A percentile compares a stretch with the other conserved stretches of the same genome.
These are phyloP conservation scores for Dasypolia templi DNA, from an alignment of 2,888 invertebrate genomes.

Conservation along the genomic window DNA sequence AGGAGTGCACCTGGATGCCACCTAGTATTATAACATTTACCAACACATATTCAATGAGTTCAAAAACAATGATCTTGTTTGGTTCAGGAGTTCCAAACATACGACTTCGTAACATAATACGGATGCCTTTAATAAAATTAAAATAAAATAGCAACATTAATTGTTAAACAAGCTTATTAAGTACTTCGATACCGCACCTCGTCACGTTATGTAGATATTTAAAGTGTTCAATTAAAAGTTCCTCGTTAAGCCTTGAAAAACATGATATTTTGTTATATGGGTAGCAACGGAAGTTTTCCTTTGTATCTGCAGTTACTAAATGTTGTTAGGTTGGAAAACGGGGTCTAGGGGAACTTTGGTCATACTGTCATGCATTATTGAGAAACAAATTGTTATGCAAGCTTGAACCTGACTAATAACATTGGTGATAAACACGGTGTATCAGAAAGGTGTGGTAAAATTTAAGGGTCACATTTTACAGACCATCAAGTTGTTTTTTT, in stretches of 20 bases:
- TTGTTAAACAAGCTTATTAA: background rate
- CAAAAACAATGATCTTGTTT: no score
- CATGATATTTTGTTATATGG: slow-evolving; percentile 15
- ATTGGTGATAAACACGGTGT: background rate
- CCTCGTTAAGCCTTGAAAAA: background rate
- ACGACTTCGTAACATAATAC: background rate
- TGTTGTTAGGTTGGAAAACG: background rate
- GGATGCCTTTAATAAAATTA: background rate
- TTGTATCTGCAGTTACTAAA: background rate
- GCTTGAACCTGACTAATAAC: background rate
- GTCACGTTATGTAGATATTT: slow-evolving; percentile 19
- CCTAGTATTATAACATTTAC: no score
- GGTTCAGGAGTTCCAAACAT: no score
- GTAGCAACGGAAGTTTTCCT: background rate
- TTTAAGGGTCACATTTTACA: no score
- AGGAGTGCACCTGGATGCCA: no score
- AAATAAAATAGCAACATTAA: background rate
- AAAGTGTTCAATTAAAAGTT: background rate
- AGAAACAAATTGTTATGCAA: background rate
- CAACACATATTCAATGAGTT: no score
- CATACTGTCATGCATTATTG: background rate
- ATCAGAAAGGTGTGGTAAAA: no score
- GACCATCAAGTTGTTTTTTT: no score
- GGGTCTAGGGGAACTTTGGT: background rate
- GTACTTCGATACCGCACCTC: background rate